Base-by-base conservation (phyloP, 2,797 vertebrate species). In the Bradypodion ventrale region DNA sequence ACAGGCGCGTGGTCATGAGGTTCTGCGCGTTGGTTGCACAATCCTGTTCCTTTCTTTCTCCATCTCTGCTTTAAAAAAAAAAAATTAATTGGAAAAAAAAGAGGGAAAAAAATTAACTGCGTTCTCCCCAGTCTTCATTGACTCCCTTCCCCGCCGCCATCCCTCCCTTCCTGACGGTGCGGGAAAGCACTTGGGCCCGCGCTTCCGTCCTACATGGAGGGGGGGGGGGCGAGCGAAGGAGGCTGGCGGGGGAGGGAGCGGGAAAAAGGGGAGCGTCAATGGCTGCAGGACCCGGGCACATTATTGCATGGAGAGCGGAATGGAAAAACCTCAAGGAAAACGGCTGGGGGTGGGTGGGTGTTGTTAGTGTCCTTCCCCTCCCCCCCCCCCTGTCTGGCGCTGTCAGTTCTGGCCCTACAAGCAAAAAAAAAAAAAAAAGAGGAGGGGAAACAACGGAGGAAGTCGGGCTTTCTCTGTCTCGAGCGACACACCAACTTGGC, bases 1-100 rank as follows among this genome's bases (percentile, higher is more conserved):
- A 79, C 81, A 79, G 85, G 81, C 85, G 80, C 82, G 78, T 83
- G 87, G 83, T 86, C 91, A 75, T 88, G 76, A 91, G 89, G 73
- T 83, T 84, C 88, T 82, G 80, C 25, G 59, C 65, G 85, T 92
- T 93, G 90, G 85, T 92, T 93, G 90, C 92, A 93, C 92, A 92
- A 92, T 66, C 66, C 83, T 75, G 40, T 87, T 87, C 88, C 88
- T 90, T 91, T 90, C 89, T 90, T 87, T 90, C 87, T 81, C 81
- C 84, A 52, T 73, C 66, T 65, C n/a, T 21, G 29, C 63, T 7
- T 21, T 21, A 6, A 13, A 42, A 23, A 32, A 46, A n/a, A 25
- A 29, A 13, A 23, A 25, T 56, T 56, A 56, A 56, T 56, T 56
- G 21, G 49, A 49, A 56, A 15, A 56, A 19, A 19, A 56, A 56